Evolutionary conservation across 1,140 invertebrate genomes (phyloP).

Genomic region (Heliothis subflexa): DNA sequence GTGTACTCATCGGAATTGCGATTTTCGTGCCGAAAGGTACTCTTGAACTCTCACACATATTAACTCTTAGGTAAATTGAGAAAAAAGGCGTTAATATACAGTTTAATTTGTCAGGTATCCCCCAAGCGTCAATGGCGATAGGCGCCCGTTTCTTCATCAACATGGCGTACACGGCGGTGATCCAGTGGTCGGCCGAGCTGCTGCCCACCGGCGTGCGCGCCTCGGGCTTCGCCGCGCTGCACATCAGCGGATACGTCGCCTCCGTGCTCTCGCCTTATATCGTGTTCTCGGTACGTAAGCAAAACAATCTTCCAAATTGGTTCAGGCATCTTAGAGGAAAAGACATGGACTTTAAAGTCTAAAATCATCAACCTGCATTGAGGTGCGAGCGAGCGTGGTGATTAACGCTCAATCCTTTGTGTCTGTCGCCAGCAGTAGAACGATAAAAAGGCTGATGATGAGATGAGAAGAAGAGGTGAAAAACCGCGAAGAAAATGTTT

Average conservation of each 20-base stretch:
- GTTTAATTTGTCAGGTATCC: constrained; percentile 58
- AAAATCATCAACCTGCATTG: too few relatives aligned
- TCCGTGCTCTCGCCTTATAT: constrained; percentile 76
- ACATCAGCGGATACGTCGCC: constrained; percentile 86
- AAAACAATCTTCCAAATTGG: too few relatives aligned
- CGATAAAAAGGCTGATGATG: too few relatives aligned
- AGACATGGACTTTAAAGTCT: too few relatives aligned
- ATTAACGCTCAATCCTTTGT: too few relatives aligned
- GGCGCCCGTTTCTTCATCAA: constrained; percentile 77
- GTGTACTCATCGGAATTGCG: constrained; percentile 65
- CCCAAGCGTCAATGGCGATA: constrained; percentile 73
- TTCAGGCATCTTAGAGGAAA: too few relatives aligned
- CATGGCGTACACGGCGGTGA: constrained; percentile 79
- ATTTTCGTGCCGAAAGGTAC: constrained; percentile 75
- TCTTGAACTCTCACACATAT: not conserved
- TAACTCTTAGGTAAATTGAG: not conserved
- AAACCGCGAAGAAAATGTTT: too few relatives aligned
- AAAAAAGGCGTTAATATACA: not conserved
- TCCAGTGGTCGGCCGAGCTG: constrained; percentile 79
- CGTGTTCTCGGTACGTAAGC: constrained; percentile 69
- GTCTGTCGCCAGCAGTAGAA: too few relatives aligned
- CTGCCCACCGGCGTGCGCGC: constrained; percentile 89
- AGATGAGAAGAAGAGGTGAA: too few relatives aligned
- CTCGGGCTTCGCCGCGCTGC: constrained; percentile 88
- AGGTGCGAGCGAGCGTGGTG: too few relatives aligned